phyloP scores from a whole-genome alignment of 2,113 vertebrate genomes.

The Thunnus maccoyii region DNA sequence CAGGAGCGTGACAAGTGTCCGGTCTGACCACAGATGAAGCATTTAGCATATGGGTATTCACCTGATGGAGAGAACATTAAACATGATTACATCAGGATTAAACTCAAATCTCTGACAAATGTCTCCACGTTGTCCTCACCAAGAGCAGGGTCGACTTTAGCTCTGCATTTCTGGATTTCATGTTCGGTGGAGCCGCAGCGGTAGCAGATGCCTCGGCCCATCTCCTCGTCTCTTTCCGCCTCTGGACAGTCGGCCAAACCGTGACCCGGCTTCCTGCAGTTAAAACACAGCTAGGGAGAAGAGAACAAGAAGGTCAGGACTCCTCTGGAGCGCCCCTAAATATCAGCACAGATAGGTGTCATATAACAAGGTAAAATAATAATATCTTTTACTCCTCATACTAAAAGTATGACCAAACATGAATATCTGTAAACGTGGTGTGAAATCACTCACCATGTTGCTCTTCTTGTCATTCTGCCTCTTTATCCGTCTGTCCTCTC shows the following conservation, averaged over 20 bases:
- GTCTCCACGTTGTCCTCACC: slow-evolving; percentile 79
- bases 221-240: slow-evolving; percentile 90
- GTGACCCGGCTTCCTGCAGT: slow-evolving; percentile 95
- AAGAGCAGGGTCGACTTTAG: slow-evolving; percentile 92
- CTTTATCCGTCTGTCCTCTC: slow-evolving; percentile 90
- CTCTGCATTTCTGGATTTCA: slow-evolving; percentile 90
- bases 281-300: slow-evolving; percentile 92
- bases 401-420: too few species aligned
- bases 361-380: too few species aligned
- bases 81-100: background rate
- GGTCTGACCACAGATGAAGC: slow-evolving; percentile 95
- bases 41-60: slow-evolving; percentile 94
- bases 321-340: too few species aligned
- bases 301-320: too few species aligned
- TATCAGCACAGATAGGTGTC: too few species aligned
- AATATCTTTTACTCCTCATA: too few species aligned
- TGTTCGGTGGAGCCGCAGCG: slow-evolving; percentile 97
- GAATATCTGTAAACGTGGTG: too few species aligned
- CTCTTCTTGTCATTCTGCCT: slow-evolving; percentile 89
- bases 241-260: slow-evolving; percentile 94
- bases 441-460: slow-evolving; percentile 87
- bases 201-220: slow-evolving; percentile 94
- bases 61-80: slow-evolving; percentile 82
- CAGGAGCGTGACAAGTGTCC: slow-evolving; percentile 95
- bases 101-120: accelerated